phyloP scores from a whole-genome alignment of 1,140 invertebrate species.

The Zaprionus capensis region DNA sequence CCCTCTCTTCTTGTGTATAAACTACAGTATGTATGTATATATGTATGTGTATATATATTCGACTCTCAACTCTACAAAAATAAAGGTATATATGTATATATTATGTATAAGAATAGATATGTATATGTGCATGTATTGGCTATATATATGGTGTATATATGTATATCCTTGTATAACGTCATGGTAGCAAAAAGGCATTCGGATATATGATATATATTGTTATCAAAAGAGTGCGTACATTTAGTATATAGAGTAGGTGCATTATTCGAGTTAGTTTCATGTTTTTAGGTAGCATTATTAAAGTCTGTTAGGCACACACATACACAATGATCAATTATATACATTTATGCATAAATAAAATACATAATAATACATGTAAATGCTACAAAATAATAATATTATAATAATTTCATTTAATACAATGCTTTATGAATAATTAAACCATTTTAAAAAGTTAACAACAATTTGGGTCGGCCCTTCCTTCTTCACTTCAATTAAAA shows the following conservation, averaged over 20 bases:
- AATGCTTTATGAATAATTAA: slow-evolving; percentile 60
- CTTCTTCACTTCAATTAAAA: slow-evolving; percentile 35
- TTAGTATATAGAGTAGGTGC: slow-evolving; percentile 9
- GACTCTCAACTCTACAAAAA: slow-evolving; percentile 49
- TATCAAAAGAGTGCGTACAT: slow-evolving; percentile 30
- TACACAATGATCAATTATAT: slow-evolving; percentile 61
- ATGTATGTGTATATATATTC: slow-evolving; percentile 48
- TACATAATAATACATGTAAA: slow-evolving; percentile 56
- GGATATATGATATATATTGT: slow-evolving; percentile 11
- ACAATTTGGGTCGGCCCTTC: slow-evolving; percentile 53
- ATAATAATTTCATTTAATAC: slow-evolving; percentile 62
- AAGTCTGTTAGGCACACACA: slow-evolving; percentile 52
- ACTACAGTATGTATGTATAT: slow-evolving; percentile 41
- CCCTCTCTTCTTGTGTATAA: slow-evolving; percentile 43
- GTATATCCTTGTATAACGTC: slow-evolving; percentile 47
- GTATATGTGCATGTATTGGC: slow-evolving; percentile 48
- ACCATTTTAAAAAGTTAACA: slow-evolving; percentile 70
- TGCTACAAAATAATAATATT: slow-evolving; percentile 42
- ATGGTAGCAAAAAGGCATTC: slow-evolving; percentile 45
- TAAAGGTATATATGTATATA: slow-evolving; percentile 34
- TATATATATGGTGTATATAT: slow-evolving; percentile 22
- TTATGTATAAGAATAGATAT: slow-evolving; percentile 45
- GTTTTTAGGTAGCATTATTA: slow-evolving; percentile 30
- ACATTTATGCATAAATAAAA: slow-evolving; percentile 67
- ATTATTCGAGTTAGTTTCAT: slow-evolving; percentile 37